Evolutionary conservation across 1,140 invertebrate species (phyloP), one percentile per base, ranked within the genome.

Genomic region (Cyclina sinensis): DNA sequence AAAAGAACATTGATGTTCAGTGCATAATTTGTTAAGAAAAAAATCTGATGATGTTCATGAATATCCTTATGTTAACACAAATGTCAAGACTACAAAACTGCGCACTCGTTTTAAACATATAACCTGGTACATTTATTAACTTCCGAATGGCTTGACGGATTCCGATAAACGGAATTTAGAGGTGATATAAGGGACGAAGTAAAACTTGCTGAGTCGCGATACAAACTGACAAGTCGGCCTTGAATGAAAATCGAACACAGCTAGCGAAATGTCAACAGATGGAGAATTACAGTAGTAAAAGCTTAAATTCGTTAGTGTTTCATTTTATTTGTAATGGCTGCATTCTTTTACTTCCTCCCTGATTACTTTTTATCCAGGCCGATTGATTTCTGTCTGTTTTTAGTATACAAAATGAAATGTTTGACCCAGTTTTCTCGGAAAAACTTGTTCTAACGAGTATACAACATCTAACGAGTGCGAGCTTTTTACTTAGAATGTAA

Each of bases 191-290:
- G 24, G 59, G 65, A 37, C 65, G 12, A 0, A 39, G 37, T 21
- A 30, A 37, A 18, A 21, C 21, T 70, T 14, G 2, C 14, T 37
- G 65, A 18, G 65, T 70, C 65, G 65, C 35, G 21, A 18, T 37
- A 2, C 21, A 70, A 5, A 70, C 65, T n/a, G 14, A 16, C 32
- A 9, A 14, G 12, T 70, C 65, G 65, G 65, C 65, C 65, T 70
- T 70, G 65, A 70, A 32, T 70, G 27, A 70, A 70, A 70, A 70
- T 70, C 65, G 65, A 70, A 70, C 65, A 70, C 65, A 70, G 27
- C 65, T 39, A n/a, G 32, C 32, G 37, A 70, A 70, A 70, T 70
- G 65, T 70, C 65, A 70, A 70, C 65, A 70, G 65, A 70, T 70
- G 65, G 65, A 62, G 57, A 62, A 62, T 4, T 27, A 27, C 57